A percentile compares a stretch with the other conserved stretches of the same genome.
These are phyloP conservation scores for Eurystomus glaucurus DNA, from an alignment of 2,797 vertebrate genomes.

Conservation along the genomic window DNA sequence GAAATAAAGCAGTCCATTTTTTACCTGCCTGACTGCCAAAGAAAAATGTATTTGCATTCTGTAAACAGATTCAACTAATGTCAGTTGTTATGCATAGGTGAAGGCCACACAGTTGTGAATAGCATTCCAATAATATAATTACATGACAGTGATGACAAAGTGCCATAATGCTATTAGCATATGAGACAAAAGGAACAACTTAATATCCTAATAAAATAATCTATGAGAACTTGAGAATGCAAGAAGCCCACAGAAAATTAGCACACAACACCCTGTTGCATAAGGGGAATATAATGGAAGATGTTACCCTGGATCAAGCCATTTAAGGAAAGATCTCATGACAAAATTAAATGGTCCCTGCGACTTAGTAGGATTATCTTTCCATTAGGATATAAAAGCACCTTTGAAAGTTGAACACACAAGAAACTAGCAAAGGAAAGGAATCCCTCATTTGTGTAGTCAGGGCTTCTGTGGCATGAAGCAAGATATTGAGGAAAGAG, in stretches of 20 bases:
- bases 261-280: neutral
- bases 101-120: neutral
- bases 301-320: neutral
- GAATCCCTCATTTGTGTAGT: neutral
- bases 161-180: neutral
- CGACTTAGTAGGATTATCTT: neutral
- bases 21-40: neutral
- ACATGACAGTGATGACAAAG: neutral
- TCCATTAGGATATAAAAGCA: neutral
- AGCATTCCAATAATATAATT: neutral
- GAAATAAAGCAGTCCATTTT: neutral
- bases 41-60: neutral
- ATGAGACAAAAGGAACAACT: neutral
- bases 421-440: neutral
- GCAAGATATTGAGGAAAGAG: neutral
- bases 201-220: neutral
- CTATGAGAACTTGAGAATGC: neutral
- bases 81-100: neutral
- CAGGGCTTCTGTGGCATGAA: neutral
- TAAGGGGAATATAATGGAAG: neutral
- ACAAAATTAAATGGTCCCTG: neutral
- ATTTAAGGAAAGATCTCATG: neutral
- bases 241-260: neutral
- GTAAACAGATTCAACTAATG: neutral
- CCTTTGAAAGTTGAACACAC: neutral